Base-by-base conservation (phyloP, 1,140 invertebrate genomes). In the Drosophila kurseongensis region DNA sequence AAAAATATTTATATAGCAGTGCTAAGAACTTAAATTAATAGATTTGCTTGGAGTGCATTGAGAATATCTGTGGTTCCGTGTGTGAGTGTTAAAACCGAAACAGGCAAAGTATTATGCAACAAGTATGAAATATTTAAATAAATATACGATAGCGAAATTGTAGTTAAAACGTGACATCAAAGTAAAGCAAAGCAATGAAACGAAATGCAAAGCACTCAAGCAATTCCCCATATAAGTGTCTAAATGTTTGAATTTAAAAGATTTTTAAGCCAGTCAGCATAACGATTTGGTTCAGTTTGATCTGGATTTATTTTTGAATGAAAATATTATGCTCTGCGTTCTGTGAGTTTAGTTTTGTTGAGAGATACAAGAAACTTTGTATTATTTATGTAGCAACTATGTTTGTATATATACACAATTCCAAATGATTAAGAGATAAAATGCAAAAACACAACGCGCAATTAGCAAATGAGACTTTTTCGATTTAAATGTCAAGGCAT, bases 401-500 rank as follows among this genome's bases (percentile, higher is more conserved):
- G 44, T 68, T 63, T 68, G 65, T 75, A 66, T 45, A 69, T 54
- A 65, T 42, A 74, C n/a, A 65, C 44, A 74, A 85, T 85, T 84
- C 80, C 81, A 84, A 71, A 72, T 60, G 55, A 66, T 58, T 48
- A 79, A 66, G 61, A 48, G 10, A 72, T 29, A 51, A 74, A 42
- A 72, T 41, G 42, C 63, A 62, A 52, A 45, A 65, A 75, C 40
- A 79, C 80, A 85, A 80, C 77, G 80, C 81, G 80, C 80, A 84
- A 84, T 84, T 84, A 85, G 78, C 80, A 82, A 75, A 82, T 69
- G 79, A 82, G 79, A 82, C 79, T 82, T 82, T 80, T 82, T 78
- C 76, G 68, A 83, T 74, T 81, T 58, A 74, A 83, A 75, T 83
- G 61, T 52, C 74, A 65, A 59, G 58, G 65, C 65, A 68, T 68